Evolutionary conservation across 2,888 invertebrate genomes (phyloP).

Genomic region (Emmelina monodactyla): DNA sequence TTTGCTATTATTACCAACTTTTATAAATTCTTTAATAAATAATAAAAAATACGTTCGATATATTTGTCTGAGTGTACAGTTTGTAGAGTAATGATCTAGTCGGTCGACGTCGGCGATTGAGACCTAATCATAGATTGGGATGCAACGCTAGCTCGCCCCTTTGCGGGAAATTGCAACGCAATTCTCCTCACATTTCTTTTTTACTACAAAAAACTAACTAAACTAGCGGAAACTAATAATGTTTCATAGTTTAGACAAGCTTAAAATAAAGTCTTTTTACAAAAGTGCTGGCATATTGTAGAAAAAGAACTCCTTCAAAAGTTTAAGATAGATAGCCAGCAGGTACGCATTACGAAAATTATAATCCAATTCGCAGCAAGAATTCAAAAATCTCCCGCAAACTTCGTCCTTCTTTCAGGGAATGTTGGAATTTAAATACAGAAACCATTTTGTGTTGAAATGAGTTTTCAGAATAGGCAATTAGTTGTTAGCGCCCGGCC

Average conservation of each 20-base stretch:
- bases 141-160: background rate
- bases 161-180: background rate
- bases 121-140: slow-evolving; percentile 22
- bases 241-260: no score
- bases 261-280: no score
- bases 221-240: no score
- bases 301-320: no score
- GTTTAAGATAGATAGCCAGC: no score
- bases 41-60: background rate
- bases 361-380: no score
- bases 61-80: background rate
- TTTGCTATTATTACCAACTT: no score
- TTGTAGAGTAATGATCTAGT: slow-evolving; percentile 51
- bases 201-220: no score
- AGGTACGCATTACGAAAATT: no score
- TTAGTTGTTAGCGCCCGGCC: slow-evolving; percentile 66
- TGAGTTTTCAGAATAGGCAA: slow-evolving; percentile 66
- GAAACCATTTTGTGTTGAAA: slow-evolving; percentile 66
- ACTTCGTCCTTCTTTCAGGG: slow-evolving; percentile 58
- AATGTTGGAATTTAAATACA: slow-evolving; percentile 65
- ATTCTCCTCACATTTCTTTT: no score
- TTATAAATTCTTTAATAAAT: background rate
- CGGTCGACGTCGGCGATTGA: slow-evolving; percentile 29
- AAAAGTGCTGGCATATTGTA: no score
- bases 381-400: no score